Conservation (phyloP, 2,113 vertebrate genomes). For the Lamprotornis superbus region DNA sequence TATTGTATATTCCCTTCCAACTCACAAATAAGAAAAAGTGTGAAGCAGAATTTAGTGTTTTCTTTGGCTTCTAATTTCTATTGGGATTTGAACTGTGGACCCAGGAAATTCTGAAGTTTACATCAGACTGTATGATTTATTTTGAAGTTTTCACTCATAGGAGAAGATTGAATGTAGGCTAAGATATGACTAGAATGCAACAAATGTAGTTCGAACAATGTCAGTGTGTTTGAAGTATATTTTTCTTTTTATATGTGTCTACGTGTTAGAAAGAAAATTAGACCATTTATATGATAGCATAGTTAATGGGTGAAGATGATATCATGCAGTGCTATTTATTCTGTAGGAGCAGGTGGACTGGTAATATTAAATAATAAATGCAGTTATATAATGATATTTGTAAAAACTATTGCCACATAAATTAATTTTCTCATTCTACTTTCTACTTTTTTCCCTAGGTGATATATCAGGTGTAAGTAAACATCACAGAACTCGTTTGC, state of each 20-base stretch:
- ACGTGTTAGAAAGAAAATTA: background rate
- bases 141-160: background rate
- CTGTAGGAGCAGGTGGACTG: background rate
- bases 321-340: background rate
- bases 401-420: background rate
- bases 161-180: background rate
- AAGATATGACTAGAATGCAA: background rate
- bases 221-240: background rate
- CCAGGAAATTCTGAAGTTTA: background rate
- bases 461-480: slow-evolving; percentile 47
- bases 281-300: background rate
- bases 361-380: background rate
- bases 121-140: background rate
- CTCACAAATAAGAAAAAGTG: background rate
- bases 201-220: background rate
- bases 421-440: background rate
- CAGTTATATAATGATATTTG: background rate
- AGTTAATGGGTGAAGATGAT: background rate
- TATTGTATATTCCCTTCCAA: slow-evolving; percentile 8
- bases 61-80: background rate
- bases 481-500: slow-evolving; percentile 60
- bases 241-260: background rate
- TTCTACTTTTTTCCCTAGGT: slow-evolving; percentile 54
- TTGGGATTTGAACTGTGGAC: slow-evolving; percentile 4
- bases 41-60: slow-evolving; percentile 34